phyloP scores from a whole-genome alignment of 2,888 invertebrate species.

The Stenotaenia linearis region DNA sequence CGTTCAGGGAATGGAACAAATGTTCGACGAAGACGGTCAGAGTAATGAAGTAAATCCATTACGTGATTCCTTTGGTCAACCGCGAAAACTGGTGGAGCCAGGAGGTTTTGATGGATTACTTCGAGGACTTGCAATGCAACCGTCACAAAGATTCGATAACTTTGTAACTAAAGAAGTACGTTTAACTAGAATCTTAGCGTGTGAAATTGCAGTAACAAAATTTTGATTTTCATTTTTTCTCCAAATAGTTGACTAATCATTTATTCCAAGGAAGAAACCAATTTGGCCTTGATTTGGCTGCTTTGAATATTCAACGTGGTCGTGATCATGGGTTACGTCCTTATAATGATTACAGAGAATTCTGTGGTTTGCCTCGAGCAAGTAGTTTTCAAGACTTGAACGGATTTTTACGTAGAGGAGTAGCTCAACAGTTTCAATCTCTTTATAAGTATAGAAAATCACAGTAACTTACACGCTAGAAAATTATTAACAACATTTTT shows the following conservation, averaged over 20 bases:
- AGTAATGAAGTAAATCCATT: not conserved
- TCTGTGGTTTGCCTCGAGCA: conserved; percentile 41
- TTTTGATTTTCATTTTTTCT: not conserved
- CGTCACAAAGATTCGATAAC: conserved; percentile 32
- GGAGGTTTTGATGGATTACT: conserved; percentile 30
- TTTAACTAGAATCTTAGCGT: not conserved
- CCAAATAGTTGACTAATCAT: conserved; percentile 38
- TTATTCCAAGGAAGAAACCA: conserved; percentile 39
- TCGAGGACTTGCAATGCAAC: conserved; percentile 30
- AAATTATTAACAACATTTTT: too few relatives aligned
- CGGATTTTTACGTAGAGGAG: not conserved
- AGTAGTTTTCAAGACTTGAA: conserved; percentile 27
- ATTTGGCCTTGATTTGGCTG: conserved; percentile 41
- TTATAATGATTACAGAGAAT: conserved; percentile 43
- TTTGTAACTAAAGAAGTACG: conserved; percentile 32
- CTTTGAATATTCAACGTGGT: conserved; percentile 41
- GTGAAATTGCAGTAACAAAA: not conserved
- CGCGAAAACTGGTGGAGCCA: not conserved
- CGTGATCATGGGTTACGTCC: conserved; percentile 40
- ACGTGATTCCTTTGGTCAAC: conserved; percentile 28
- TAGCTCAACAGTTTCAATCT: conserved; percentile 19
- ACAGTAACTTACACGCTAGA: not conserved
- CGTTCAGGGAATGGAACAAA: conserved; percentile 1
- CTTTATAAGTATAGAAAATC: conserved; percentile 29
- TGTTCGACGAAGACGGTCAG: not conserved